Percentiles rank a stretch among this genome's conserved stretches.
These are phyloP conservation scores for Caenorhabditis latens DNA, from an alignment of 1,140 invertebrate species.

Conservation along the genomic window DNA sequence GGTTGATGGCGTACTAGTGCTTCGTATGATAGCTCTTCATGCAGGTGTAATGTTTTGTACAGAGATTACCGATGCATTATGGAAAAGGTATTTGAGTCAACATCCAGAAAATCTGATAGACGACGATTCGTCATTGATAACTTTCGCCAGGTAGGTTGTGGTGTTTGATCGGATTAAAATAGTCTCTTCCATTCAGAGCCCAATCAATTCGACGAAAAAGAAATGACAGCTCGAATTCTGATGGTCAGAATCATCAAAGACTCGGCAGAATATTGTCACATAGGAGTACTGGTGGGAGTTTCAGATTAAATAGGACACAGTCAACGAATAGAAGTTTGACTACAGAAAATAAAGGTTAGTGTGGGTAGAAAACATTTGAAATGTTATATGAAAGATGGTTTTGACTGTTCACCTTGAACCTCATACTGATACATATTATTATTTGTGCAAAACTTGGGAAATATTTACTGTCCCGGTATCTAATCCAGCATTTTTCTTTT, in stretches of 20 bases:
- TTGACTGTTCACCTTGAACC: too few species aligned
- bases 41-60: slow-evolving; percentile 78
- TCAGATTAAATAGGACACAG: slow-evolving; percentile 58
- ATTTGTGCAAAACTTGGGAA: too few species aligned
- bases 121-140: slow-evolving; percentile 76
- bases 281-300: slow-evolving; percentile 63
- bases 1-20: slow-evolving; percentile 76
- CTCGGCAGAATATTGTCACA: slow-evolving; percentile 61
- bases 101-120: slow-evolving; percentile 77
- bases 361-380: background rate
- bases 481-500: too few species aligned
- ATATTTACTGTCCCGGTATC: too few species aligned
- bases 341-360: slow-evolving; percentile 46
- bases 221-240: slow-evolving; percentile 50
- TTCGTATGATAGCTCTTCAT: slow-evolving; percentile 77
- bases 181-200: slow-evolving; percentile 19
- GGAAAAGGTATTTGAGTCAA: slow-evolving; percentile 76
- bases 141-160: slow-evolving; percentile 74
- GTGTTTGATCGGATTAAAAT: background rate
- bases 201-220: slow-evolving; percentile 63
- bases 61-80: slow-evolving; percentile 77
- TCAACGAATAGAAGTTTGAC: slow-evolving; percentile 59
- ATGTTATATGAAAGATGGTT: too few species aligned
- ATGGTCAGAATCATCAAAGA: slow-evolving; percentile 54
- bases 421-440: too few species aligned